Evolutionary conservation across 2,797 vertebrate genomes (phyloP).

Genomic region (Pampus argenteus): DNA sequence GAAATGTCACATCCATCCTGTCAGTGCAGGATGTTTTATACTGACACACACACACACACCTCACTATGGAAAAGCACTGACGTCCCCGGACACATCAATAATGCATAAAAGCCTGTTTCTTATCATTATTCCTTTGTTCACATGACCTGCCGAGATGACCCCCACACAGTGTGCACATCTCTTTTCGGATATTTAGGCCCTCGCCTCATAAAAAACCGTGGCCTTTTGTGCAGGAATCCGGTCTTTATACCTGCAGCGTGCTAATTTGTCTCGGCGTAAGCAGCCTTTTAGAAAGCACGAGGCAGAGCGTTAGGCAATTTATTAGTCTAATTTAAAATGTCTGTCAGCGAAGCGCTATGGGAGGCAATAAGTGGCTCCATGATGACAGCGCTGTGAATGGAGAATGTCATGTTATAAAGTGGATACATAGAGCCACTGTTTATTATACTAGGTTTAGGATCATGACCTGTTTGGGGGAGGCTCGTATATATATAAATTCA

Average conservation of each 20-base stretch:
- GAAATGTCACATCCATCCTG: slow-evolving; percentile 54
- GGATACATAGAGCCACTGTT: slow-evolving; percentile 68
- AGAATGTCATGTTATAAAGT: slow-evolving; percentile 76
- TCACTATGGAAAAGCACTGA: not conserved
- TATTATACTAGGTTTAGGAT: slow-evolving; percentile 67
- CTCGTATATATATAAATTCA: slow-evolving; percentile 46
- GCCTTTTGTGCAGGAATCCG: slow-evolving; percentile 87
- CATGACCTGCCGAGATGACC: slow-evolving; percentile 46
- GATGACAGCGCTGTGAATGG: slow-evolving; percentile 84
- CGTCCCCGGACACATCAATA: slow-evolving; percentile 7
- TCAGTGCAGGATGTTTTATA: slow-evolving; percentile 18
- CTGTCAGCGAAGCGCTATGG: slow-evolving; percentile 88
- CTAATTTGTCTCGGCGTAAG: slow-evolving; percentile 91
- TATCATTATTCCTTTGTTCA: slow-evolving; percentile 27
- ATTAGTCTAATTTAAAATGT: slow-evolving; percentile 96
- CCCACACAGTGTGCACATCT: slow-evolving; percentile 9
- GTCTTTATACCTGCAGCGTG: slow-evolving; percentile 88
- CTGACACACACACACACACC: slow-evolving; percentile 20
- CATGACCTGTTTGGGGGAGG: slow-evolving; percentile 52
- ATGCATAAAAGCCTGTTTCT: slow-evolving; percentile 45
- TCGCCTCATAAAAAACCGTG: slow-evolving; percentile 84
- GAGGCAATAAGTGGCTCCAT: slow-evolving; percentile 85
- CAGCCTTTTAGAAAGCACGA: slow-evolving; percentile 90
- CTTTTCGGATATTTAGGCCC: slow-evolving; percentile 80
- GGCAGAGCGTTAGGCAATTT: slow-evolving; percentile 90